Evolutionary conservation across 2,113 vertebrate species (phyloP).

Genomic region (Percina caprodes): DNA sequence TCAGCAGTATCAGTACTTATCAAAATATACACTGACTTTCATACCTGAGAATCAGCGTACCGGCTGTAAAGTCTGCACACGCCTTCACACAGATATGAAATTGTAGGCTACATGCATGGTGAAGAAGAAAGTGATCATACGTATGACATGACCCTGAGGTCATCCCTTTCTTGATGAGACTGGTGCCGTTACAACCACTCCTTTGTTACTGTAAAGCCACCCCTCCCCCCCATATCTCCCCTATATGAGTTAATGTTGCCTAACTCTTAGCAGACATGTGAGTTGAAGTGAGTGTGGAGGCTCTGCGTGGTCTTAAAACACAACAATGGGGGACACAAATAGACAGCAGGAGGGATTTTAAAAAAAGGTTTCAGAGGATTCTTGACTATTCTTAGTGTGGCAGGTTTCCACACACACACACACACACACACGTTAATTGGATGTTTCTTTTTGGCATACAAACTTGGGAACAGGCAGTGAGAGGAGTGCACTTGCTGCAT

Average conservation of each 20-base stretch:
- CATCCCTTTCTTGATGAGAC: too few species aligned
- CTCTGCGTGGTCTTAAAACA: slow-evolving; percentile 39
- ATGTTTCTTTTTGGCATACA: not conserved
- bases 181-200: too few species aligned
- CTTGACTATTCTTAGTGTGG: slow-evolving; percentile 57
- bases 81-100: too few species aligned
- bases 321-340: slow-evolving; percentile 53
- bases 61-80: too few species aligned
- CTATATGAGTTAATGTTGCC: not conserved
- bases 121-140: too few species aligned
- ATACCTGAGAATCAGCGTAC: too few species aligned
- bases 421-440: not conserved
- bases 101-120: too few species aligned
- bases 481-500: slow-evolving; percentile 30
- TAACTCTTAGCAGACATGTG: slow-evolving; percentile 15
- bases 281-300: slow-evolving; percentile 5
- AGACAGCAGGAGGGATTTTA: slow-evolving; percentile 35
- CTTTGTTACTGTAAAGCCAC: too few species aligned
- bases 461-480: not conserved
- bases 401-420: not conserved
- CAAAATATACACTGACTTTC: too few species aligned
- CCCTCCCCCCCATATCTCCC: too few species aligned
- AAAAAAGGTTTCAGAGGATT: slow-evolving; percentile 34
- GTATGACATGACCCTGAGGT: too few species aligned
- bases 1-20: too few species aligned